phyloP scores from a whole-genome alignment of 1,140 invertebrate genomes.

The Ridgeia piscesae region DNA sequence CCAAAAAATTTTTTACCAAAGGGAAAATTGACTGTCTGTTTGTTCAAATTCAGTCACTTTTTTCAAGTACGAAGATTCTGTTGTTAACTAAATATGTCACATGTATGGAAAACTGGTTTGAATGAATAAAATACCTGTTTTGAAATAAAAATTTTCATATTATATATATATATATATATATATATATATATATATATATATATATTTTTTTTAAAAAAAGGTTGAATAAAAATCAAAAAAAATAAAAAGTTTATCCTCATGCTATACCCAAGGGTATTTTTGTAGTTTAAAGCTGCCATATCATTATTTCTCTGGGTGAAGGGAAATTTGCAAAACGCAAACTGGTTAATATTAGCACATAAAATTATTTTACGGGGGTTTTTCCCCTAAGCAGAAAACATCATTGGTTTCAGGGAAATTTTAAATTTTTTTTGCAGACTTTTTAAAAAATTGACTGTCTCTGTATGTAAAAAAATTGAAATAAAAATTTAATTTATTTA shows the following conservation, averaged over 20 bases:
- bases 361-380: not conserved
- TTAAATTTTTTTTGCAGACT: not conserved
- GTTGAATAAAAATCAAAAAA: not conserved
- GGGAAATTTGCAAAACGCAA: too few species aligned
- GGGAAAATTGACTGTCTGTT: too few species aligned
- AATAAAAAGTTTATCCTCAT: not conserved
- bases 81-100: too few species aligned
- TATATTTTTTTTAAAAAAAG: not conserved
- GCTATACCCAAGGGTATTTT: not conserved
- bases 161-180: too few species aligned
- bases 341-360: not conserved
- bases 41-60: too few species aligned
- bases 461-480: too few species aligned
- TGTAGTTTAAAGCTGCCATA: not conserved
- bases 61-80: too few species aligned
- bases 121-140: not conserved
- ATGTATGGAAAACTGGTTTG: not conserved
- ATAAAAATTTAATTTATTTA: too few species aligned
- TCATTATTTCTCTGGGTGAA: too few species aligned
- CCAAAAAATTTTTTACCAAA: too few species aligned
- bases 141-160: too few species aligned
- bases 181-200: not conserved
- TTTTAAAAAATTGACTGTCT: too few species aligned
- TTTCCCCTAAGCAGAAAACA: not conserved
- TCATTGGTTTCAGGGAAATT: not conserved